Evolutionary conservation across 2,797 vertebrate species (phyloP).

Genomic region (Sebastes steindachneri): DNA sequence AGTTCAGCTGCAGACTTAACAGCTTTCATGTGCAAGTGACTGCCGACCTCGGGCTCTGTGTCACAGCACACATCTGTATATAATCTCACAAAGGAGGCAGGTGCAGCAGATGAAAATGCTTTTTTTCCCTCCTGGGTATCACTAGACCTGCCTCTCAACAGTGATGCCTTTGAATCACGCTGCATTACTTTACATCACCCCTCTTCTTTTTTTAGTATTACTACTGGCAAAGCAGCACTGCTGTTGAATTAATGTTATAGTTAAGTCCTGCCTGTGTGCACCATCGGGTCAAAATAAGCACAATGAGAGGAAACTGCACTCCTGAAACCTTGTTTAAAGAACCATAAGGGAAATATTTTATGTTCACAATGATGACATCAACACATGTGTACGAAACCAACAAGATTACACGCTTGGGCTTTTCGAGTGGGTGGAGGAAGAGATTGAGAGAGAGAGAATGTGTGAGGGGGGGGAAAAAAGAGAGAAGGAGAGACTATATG

Average conservation of each 20-base stretch:
- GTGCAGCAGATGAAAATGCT: constrained; percentile 51
- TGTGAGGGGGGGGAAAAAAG: constrained; percentile 24
- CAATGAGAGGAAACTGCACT: constrained; percentile 28
- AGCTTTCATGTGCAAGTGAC: constrained; percentile 38
- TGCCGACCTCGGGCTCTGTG: constrained; percentile 54
- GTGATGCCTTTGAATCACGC: constrained; percentile 35
- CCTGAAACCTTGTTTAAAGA: constrained; percentile 42
- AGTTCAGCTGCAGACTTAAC: constrained; percentile 50
- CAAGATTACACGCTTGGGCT: constrained; percentile 79
- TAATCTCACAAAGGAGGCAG: constrained; percentile 49
- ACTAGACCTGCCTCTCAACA: constrained; percentile 31
- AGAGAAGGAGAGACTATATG: constrained; percentile 51
- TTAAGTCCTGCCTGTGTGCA: constrained; percentile 19
- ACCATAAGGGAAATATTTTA: constrained; percentile 65
- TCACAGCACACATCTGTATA: constrained; percentile 58
- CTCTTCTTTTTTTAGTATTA: constrained; percentile 5
- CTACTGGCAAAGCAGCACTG: constrained; percentile 13
- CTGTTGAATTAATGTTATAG: constrained; percentile 21
- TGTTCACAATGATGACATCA: constrained; percentile 79
- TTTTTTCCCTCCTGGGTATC: constrained; percentile 20
- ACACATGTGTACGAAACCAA: constrained; percentile 79
- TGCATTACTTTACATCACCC: constrained; percentile 39
- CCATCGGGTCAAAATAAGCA: constrained; percentile 36
- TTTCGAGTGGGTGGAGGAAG: constrained; percentile 77
- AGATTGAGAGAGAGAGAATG: constrained; percentile 71